phyloP scores from a whole-genome alignment of 2,797 vertebrate genomes.

The Pelochelys cantorii region DNA sequence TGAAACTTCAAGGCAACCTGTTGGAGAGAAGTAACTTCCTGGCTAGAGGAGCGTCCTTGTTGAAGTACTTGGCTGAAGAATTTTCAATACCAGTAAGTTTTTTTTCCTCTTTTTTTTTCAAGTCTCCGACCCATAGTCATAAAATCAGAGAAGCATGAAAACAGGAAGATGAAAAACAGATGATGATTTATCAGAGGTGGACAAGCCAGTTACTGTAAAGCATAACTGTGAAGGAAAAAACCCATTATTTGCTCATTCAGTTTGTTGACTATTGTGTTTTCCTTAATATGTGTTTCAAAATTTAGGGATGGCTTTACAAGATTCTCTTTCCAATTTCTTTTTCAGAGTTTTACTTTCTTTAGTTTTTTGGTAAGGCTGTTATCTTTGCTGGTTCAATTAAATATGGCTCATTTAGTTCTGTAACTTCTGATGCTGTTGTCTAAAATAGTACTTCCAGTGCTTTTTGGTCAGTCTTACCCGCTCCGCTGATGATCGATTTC shows the following conservation, averaged over 20 bases:
- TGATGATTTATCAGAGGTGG: not conserved
- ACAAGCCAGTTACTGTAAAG: not conserved
- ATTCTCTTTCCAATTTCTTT: not conserved
- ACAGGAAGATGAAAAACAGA: conserved; percentile 31
- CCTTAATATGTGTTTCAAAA: not conserved
- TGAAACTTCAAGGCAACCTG: conserved; percentile 85
- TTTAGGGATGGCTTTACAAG: not conserved
- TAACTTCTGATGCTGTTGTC: not conserved
- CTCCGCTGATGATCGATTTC: not conserved
- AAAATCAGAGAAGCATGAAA: conserved; percentile 37
- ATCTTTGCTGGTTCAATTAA: not conserved
- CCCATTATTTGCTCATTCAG: conserved; percentile 8
- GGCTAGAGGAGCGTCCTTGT: conserved; percentile 80
- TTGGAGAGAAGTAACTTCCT: conserved; percentile 85
- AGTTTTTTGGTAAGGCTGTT: not conserved
- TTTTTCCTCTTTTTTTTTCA: conserved; percentile 7
- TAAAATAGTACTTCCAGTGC: not conserved
- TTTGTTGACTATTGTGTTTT: not conserved
- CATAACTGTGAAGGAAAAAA: not conserved
- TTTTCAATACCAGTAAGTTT: conserved; percentile 88
- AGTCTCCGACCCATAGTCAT: conserved; percentile 23
- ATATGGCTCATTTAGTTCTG: not conserved
- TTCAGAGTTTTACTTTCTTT: not conserved
- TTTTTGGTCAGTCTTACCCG: not conserved
- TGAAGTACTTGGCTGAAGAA: conserved; percentile 88